These are phyloP conservation scores for Rachycentron canadum DNA, from an alignment of 2,797 vertebrate species.

Conservation along the genomic window DNA sequence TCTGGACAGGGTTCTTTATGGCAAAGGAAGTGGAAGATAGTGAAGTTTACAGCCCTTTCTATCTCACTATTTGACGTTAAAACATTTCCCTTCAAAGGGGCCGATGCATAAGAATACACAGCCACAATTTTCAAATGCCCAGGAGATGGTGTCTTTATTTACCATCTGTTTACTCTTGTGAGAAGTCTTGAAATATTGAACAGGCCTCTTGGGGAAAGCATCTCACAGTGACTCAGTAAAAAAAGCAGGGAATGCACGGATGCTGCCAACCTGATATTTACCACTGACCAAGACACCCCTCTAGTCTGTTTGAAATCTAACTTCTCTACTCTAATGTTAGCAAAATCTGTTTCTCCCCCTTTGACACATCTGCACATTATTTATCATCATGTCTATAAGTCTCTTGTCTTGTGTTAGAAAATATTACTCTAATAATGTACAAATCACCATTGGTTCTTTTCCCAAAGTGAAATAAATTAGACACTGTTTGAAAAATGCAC, in stretches of 20 bases:
- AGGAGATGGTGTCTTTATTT: slow-evolving; percentile 76
- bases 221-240: slow-evolving; percentile 63
- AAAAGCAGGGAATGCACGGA: slow-evolving; percentile 45
- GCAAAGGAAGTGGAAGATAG: slow-evolving; percentile 24
- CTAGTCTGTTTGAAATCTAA: slow-evolving; percentile 53
- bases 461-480: slow-evolving; percentile 48
- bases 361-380: slow-evolving; percentile 35
- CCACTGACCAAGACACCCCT: slow-evolving; percentile 38
- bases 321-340: slow-evolving; percentile 32
- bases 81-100: slow-evolving; percentile 73
- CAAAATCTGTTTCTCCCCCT: slow-evolving; percentile 16
- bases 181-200: slow-evolving; percentile 83
- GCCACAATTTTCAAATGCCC: slow-evolving; percentile 73
- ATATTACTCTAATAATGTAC: slow-evolving; percentile 42
- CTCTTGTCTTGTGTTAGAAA: slow-evolving; percentile 29
- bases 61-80: slow-evolving; percentile 81
- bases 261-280: slow-evolving; percentile 51
- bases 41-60: slow-evolving; percentile 52
- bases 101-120: slow-evolving; percentile 71
- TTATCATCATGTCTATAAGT: slow-evolving; percentile 37
- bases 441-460: slow-evolving; percentile 52
- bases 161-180: slow-evolving; percentile 75
- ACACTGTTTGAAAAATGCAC: slow-evolving; percentile 49
- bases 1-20: slow-evolving; percentile 46
- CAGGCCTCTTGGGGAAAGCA: slow-evolving; percentile 58